Conservation (phyloP, 2,113 vertebrate species). For the Sander lucioperca region DNA sequence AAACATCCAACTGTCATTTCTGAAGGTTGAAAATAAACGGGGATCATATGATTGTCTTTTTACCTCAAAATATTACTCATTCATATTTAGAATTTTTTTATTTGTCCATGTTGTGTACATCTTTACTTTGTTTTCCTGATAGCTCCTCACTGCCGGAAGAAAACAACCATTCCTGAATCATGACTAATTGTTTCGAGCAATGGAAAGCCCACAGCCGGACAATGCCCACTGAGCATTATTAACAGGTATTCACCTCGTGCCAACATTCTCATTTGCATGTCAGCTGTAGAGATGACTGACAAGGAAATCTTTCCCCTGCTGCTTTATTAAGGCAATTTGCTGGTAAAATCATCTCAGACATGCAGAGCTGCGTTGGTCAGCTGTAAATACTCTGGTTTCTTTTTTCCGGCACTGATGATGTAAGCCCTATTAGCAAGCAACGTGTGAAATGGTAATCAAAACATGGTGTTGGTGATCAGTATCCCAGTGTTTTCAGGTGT, state of each 20-base stretch:
- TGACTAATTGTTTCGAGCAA: slow-evolving; percentile 40
- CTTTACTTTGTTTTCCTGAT: not conserved
- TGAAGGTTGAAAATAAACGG: slow-evolving; percentile 6
- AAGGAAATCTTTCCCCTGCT: slow-evolving; percentile 23
- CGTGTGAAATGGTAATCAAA: slow-evolving; percentile 38
- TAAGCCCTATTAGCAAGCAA: not conserved
- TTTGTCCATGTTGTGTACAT: not conserved
- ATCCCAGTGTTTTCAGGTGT: slow-evolving; percentile 5
- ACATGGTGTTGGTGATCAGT: slow-evolving; percentile 3
- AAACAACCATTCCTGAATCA: slow-evolving; percentile 25
- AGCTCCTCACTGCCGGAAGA: slow-evolving; percentile 3
- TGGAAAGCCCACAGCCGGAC: slow-evolving; percentile 28
- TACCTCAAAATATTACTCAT: not conserved
- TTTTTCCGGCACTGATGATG: slow-evolving; percentile 8
- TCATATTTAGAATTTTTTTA: not conserved
- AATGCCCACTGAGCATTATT: slow-evolving; percentile 61
- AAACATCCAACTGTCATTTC: not conserved
- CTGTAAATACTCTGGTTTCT: not conserved
- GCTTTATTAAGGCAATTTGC: slow-evolving; percentile 27
- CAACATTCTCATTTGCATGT: slow-evolving; percentile 27
- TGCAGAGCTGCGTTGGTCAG: not conserved
- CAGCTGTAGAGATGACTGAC: slow-evolving; percentile 27
- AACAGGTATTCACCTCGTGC: slow-evolving; percentile 50
- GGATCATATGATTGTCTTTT: not conserved
- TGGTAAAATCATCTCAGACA: slow-evolving; percentile 10